Evolutionary conservation across 2,888 invertebrate species (phyloP).

Genomic region (Aelia acuminata): DNA sequence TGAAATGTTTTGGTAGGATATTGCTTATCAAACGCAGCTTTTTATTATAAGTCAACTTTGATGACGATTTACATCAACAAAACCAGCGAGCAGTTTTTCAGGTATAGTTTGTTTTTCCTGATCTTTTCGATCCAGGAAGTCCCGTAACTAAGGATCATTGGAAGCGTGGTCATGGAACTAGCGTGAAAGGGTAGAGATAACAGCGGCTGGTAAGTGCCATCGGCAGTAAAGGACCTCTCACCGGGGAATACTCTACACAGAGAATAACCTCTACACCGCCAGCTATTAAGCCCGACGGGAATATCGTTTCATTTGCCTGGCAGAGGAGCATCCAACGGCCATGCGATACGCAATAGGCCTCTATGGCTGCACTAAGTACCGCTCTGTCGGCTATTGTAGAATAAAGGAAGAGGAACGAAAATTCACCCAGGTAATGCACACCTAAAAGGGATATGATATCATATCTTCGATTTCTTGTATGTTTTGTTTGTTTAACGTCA

Average conservation of each 20-base stretch:
- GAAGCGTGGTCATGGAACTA: not conserved
- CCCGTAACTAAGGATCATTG: not conserved
- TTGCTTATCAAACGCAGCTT: no score
- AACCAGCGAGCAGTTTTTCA: no score
- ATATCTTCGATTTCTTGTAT: not conserved
- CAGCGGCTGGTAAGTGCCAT: not conserved
- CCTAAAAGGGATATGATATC: not conserved
- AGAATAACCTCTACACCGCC: not conserved
- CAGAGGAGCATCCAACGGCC: not conserved
- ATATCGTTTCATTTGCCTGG: not conserved
- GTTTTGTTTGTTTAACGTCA: no score
- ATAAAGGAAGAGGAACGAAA: not conserved
- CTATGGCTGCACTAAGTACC: not conserved
- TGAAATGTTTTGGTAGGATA: no score
- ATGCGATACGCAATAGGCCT: not conserved
- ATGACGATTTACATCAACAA: no score
- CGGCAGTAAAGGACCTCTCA: not conserved
- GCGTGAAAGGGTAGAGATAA: conserved; percentile 26
- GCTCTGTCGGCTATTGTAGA: not conserved
- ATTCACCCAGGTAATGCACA: not conserved
- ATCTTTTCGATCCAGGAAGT: not conserved
- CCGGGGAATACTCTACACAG: not conserved
- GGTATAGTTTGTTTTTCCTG: no score
- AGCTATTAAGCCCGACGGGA: not conserved
- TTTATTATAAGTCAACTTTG: no score